Percentiles rank a stretch among this genome's conserved stretches.
Conservation (phyloP, 1,140 invertebrate species). For the Oscheius sp. region DNA sequence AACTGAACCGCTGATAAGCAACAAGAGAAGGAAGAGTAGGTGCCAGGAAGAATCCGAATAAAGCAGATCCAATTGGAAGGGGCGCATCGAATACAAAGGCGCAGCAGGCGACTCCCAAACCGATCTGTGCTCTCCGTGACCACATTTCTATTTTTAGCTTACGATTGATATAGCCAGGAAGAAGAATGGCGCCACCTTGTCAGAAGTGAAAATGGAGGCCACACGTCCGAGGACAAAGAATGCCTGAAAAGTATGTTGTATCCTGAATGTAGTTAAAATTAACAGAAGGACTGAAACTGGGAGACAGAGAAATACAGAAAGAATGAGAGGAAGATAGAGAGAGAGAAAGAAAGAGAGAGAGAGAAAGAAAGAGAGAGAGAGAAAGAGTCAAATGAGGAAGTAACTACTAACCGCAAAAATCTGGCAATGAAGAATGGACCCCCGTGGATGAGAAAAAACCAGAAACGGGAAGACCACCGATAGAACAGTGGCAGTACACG, state of each 20-base stretch:
- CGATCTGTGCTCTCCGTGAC: slow-evolving; percentile 1
- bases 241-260: neutral
- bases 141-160: neutral
- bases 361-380: no score
- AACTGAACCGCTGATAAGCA: slow-evolving; percentile 2
- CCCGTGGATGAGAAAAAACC: slow-evolving; percentile 17
- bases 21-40: slow-evolving; percentile 12
- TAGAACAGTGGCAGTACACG: slow-evolving; percentile 11
- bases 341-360: no score
- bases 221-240: slow-evolving; percentile 17
- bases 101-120: slow-evolving; percentile 17
- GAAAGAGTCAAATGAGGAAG: no score
- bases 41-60: slow-evolving; percentile 25
- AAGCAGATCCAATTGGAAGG: slow-evolving; percentile 1
- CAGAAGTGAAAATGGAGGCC: slow-evolving; percentile 11
- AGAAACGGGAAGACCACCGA: slow-evolving; percentile 16
- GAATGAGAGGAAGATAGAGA: no score
- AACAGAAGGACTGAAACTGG: no score
- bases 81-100: slow-evolving; percentile 9
- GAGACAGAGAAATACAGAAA: no score
- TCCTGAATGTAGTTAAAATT: neutral
- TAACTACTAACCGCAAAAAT: slow-evolving; percentile 16
- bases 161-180: slow-evolving; percentile 17
- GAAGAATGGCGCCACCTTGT: slow-evolving; percentile 24
- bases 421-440: slow-evolving; percentile 24